phyloP scores from a whole-genome alignment of 2,113 vertebrate species.

The Rhea americana region DNA sequence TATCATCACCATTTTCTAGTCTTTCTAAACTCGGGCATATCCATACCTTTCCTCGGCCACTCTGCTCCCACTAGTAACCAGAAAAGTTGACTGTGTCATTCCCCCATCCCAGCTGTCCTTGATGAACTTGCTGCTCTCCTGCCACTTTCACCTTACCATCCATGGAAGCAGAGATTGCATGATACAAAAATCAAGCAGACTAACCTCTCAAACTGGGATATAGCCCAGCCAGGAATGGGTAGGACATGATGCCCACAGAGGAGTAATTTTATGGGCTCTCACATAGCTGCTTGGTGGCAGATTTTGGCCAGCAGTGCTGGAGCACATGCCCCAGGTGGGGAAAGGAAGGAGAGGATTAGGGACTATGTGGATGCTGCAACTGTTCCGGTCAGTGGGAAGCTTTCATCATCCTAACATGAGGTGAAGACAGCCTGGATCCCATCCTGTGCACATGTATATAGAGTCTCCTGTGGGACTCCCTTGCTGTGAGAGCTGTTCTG shows the following conservation, averaged over 20 bases:
- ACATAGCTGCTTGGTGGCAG: background rate
- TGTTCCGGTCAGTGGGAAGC: background rate
- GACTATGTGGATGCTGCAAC: background rate
- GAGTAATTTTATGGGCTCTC: background rate
- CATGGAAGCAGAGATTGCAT: background rate
- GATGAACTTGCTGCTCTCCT: background rate
- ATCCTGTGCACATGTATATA: background rate
- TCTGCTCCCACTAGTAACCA: background rate
- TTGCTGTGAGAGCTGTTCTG: background rate
- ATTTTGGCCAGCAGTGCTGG: background rate
- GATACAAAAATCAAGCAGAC: background rate
- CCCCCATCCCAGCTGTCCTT: rapidly evolving
- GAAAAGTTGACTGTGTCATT: rapidly evolving
- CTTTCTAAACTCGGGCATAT: background rate
- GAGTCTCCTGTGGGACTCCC: background rate
- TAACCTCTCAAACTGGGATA: background rate
- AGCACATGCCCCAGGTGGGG: rapidly evolving
- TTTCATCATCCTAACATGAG: background rate
- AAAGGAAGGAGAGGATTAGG: background rate
- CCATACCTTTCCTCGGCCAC: background rate
- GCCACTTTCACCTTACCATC: background rate
- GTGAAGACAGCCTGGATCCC: background rate
- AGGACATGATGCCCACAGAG: background rate
- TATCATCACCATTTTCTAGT: background rate
- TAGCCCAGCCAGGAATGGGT: background rate